phyloP scores from a whole-genome alignment of 2,113 vertebrate genomes.

The Leucopsar rothschildi region DNA sequence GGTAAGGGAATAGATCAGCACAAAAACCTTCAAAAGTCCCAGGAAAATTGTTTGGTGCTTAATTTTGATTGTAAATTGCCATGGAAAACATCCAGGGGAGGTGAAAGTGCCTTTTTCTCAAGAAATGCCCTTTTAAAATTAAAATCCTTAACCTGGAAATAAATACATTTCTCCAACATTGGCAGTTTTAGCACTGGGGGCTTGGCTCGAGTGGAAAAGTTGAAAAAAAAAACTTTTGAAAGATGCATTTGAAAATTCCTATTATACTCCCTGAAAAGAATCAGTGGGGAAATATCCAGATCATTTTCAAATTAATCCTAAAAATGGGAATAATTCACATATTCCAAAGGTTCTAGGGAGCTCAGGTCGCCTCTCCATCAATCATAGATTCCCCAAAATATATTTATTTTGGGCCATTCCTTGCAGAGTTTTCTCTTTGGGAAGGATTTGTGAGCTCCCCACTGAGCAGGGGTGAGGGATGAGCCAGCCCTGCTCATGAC shows the following conservation, averaged over 20 bases:
- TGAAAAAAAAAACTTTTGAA: background rate
- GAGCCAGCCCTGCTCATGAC: background rate
- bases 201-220: background rate
- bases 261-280: background rate
- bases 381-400: rapidly evolving
- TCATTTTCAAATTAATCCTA: background rate
- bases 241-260: background rate
- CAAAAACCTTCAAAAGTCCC: background rate
- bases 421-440: background rate
- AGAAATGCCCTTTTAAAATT: background rate
- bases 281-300: background rate
- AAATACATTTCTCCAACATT: background rate
- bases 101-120: background rate
- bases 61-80: background rate
- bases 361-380: background rate
- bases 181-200: background rate
- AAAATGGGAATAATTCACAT: background rate
- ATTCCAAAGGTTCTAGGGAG: background rate
- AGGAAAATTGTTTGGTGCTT: background rate
- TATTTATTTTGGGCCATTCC: background rate
- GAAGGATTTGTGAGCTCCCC: background rate
- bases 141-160: background rate
- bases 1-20: background rate
- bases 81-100: background rate
- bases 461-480: background rate